Base-by-base conservation (phyloP, 2,888 invertebrate genomes). In the Amiota minor region DNA sequence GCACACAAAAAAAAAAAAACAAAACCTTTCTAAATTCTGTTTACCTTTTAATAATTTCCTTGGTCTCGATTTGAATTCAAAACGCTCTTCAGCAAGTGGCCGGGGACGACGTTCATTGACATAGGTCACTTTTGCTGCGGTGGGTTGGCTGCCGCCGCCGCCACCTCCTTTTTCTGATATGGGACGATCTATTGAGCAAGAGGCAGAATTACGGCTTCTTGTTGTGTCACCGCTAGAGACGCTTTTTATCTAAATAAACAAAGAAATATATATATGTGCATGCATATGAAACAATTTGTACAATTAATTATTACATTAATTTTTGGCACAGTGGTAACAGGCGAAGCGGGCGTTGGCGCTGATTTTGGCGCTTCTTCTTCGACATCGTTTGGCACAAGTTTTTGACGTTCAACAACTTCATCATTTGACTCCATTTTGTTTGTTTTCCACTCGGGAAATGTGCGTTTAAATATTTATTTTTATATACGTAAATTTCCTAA, bases 391-490 rank as follows among this genome's bases (percentile, higher is more conserved):
- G 87, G 86, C 74, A 90, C 90, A 68, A 90, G 82, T 75, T 90
- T 89, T 71, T 90, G 90, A 16, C 90, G 87, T 78, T 90, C 90
- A 16, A 90, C 90, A 72, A 90, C 88, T 81, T 90, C 90, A 79
- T 90, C 90, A 78, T 90, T 90, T 18, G 88, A 86, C 77, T 90
- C 90, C 90, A 90, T 90, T 75, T 75, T 49, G 64, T 64, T n/a
- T 64, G 46, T 64, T 4, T 46, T 74, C 14, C 50, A 4, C 18
- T 67, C 16, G 18, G 76, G 62, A 53, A 69, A 18, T 67, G 65
- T 74, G 75, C 84, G 81, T 81, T 81, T 78, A 81, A 74, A 75
- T 75, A 71, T 72, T 18, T 77, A 74, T 62, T 74, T 76, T 74
- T 75, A 56, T 59, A 50, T 23, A 55, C 8, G 18, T 4, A 11